Conservation (phyloP, 1,140 invertebrate species). For the Panulirus ornatus region DNA sequence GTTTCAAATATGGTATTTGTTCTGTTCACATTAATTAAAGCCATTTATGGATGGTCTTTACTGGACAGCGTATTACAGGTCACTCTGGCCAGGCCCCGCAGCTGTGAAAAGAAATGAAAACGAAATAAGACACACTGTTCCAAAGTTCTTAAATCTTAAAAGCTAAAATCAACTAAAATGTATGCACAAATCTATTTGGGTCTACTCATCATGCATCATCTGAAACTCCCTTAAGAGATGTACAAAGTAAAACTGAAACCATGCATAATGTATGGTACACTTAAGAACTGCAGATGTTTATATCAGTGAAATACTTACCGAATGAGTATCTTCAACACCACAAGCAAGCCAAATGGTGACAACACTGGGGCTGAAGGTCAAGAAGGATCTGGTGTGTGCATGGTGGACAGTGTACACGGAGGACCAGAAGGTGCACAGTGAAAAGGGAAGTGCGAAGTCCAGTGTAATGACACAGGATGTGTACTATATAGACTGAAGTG, state of each 20-base stretch:
- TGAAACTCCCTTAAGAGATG: not conserved
- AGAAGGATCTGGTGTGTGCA: slow-evolving; percentile 5
- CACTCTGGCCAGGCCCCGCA: slow-evolving; percentile 58
- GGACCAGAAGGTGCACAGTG: not conserved
- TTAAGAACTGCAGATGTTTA: slow-evolving; percentile 26
- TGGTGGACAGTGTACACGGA: not conserved
- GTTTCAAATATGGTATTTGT: not conserved
- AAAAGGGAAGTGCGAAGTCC: not conserved
- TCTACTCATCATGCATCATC: slow-evolving; percentile 30
- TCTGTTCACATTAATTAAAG: not conserved
- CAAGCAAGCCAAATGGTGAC: slow-evolving; percentile 59
- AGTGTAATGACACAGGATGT: not conserved
- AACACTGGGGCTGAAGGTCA: slow-evolving; percentile 35
- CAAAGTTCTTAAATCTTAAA: not conserved
- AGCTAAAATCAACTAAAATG: not conserved
- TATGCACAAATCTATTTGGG: not conserved
- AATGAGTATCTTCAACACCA: slow-evolving; percentile 46
- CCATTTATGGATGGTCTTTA: not conserved
- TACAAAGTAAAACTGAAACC: slow-evolving; percentile 7
- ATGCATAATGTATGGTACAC: slow-evolving; percentile 23
- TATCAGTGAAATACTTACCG: slow-evolving; percentile 38
- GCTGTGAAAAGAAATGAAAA: slow-evolving; percentile 38
- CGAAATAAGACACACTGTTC: not conserved
- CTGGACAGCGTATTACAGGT: slow-evolving; percentile 28
- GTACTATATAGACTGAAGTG: not conserved